These are phyloP conservation scores for Horisme vitalbata DNA, from an alignment of 2,888 invertebrate genomes.

Conservation along the genomic window DNA sequence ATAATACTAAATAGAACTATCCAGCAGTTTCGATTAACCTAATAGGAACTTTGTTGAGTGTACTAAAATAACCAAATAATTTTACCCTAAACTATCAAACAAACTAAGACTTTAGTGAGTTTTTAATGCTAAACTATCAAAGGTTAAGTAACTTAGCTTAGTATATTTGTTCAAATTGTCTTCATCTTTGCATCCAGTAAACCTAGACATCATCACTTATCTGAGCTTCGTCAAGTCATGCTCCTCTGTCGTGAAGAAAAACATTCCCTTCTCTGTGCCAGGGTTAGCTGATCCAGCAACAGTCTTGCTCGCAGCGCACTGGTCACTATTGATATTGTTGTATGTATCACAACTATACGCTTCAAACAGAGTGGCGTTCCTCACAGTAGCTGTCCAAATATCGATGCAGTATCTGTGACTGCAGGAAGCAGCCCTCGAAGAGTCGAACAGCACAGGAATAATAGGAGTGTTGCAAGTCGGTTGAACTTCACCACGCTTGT, in stretches of 20 bases:
- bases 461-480: slow-evolving; percentile 75
- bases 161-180: not conserved
- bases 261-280: slow-evolving; percentile 65
- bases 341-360: slow-evolving; percentile 66
- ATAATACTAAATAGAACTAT: not conserved
- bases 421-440: slow-evolving; percentile 66
- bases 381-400: slow-evolving; percentile 63
- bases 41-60: slow-evolving; percentile 8
- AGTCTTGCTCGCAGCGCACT: slow-evolving; percentile 51
- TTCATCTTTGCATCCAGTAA: not conserved
- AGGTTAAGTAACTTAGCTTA: too few relatives aligned
- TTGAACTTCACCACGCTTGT: slow-evolving; percentile 82
- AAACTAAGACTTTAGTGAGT: too few relatives aligned
- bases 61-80: not conserved
- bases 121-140: too few relatives aligned
- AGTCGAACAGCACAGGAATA: slow-evolving; percentile 62
- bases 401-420: slow-evolving; percentile 66
- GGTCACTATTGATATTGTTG: slow-evolving; percentile 53
- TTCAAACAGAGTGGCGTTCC: slow-evolving; percentile 53
- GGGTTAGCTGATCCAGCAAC: slow-evolving; percentile 69
- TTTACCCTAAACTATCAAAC: too few relatives aligned
- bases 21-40: slow-evolving; percentile 7
- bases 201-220: slow-evolving; percentile 3
- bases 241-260: slow-evolving; percentile 64
- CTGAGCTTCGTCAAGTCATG: slow-evolving; percentile 37